Evolutionary conservation across 2,797 vertebrate species (phyloP).

Genomic region (Manis javanica): DNA sequence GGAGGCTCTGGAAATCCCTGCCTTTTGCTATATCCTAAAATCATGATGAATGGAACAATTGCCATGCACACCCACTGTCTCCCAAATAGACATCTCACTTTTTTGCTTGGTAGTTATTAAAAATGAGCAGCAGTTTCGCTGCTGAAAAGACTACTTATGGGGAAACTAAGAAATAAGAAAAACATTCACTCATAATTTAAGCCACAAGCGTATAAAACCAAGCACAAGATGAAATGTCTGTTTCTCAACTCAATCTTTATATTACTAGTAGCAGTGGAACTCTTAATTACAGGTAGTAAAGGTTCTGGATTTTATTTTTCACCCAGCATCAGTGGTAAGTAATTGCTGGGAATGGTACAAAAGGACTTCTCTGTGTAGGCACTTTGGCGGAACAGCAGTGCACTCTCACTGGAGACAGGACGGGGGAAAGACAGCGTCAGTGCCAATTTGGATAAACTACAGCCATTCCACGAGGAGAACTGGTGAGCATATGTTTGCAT

Average conservation of each 20-base stretch:
- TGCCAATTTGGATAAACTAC: slow-evolving; percentile 58
- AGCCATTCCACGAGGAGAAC: slow-evolving; percentile 78
- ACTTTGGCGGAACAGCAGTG: slow-evolving; percentile 75
- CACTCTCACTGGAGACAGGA: slow-evolving; percentile 74
- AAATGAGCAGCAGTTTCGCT: slow-evolving; percentile 86
- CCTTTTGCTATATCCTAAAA: not conserved
- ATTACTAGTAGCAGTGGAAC: slow-evolving; percentile 82
- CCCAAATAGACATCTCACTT: slow-evolving; percentile 86
- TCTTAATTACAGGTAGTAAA: slow-evolving; percentile 86
- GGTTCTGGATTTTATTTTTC: slow-evolving; percentile 84
- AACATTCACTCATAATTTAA: slow-evolving; percentile 86
- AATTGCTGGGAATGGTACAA: slow-evolving; percentile 81
- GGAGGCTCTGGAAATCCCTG: not conserved
- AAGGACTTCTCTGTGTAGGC: slow-evolving; percentile 80
- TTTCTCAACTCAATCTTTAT: slow-evolving; percentile 84
- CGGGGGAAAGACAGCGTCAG: not conserved
- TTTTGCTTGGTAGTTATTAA: slow-evolving; percentile 87
- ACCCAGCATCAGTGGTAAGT: slow-evolving; percentile 82
- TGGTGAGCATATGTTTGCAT: slow-evolving; percentile 60
- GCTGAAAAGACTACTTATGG: slow-evolving; percentile 85
- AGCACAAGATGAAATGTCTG: slow-evolving; percentile 86
- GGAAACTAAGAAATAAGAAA: slow-evolving; percentile 84
- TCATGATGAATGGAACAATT: slow-evolving; percentile 9
- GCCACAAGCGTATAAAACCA: slow-evolving; percentile 86
- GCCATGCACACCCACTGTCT: slow-evolving; percentile 79